Evolutionary conservation across 2,888 invertebrate species (phyloP), one percentile per base, ranked within the genome.

Genomic region (Volucella inflata): DNA sequence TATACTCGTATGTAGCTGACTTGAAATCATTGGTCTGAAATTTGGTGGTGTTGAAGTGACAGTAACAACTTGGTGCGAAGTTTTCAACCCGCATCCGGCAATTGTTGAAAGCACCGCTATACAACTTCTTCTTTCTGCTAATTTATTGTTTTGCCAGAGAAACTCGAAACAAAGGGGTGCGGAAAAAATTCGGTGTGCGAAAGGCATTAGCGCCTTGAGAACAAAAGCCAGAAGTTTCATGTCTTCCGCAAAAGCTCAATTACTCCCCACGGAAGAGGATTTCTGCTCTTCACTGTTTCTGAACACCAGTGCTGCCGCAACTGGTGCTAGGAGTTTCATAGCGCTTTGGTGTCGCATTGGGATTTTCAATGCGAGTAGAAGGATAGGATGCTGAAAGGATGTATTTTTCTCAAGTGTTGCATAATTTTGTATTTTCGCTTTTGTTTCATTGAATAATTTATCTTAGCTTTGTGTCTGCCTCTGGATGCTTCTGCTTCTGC

Each of bases 361-460:
- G 76, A 67, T 36, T 55, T 67, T 68, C 50, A 60, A 55, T 62
- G 0, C 30, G 30, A 6, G 0, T 4, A 30, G 6, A 0, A 30
- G 46, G 46, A 67, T n/a, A 50, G 70, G 75, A 50, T 53, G 12
- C 62, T 53, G 72, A 65, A 65, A 87, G 82, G 87, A 87, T 78
- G 78, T 87, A 78, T 78, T 87, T 82, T 87, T 70, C 87, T 87
- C 87, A 78, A 87, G 87, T 87, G 87, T 82, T 82, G 87, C 78
- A 87, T 87, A 87, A 87, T 87, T 87, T 87, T 78, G 74, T 78
- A 87, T 87, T 78, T 87, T 81, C 81, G 76, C 85, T 72, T 85
- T 85, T 81, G 81, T 81, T 77, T 81, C 85, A 81, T 85, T 85
- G 85, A 85, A 85, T 85, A 81, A 85, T 81, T 85, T 81, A 85